Conservation (phyloP, 2,797 vertebrate species). For the Megaceryle alcyon region DNA sequence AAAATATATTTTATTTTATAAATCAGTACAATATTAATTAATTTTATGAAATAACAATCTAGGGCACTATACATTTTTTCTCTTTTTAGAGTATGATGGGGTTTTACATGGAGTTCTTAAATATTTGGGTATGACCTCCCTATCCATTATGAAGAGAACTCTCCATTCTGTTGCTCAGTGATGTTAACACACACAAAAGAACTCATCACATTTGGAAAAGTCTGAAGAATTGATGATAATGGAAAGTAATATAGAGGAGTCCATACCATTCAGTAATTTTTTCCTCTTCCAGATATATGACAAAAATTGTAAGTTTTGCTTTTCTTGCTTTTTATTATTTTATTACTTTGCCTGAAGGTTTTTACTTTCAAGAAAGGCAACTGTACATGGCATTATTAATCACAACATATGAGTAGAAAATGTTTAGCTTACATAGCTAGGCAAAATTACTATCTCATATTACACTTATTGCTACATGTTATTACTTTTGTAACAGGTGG, state of each 20-base stretch:
- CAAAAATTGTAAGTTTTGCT: background rate
- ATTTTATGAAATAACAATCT: background rate
- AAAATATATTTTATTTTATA: background rate
- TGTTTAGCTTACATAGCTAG: background rate
- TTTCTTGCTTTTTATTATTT: background rate
- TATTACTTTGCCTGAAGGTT: background rate
- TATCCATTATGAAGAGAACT: background rate
- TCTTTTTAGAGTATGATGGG: background rate
- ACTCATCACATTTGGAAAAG: background rate
- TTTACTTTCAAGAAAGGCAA: background rate
- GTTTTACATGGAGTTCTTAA: background rate
- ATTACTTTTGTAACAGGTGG: background rate
- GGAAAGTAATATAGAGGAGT: background rate
- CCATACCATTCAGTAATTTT: background rate
- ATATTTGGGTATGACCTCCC: background rate
- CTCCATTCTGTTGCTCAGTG: background rate
- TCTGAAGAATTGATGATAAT: background rate
- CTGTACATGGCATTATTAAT: background rate
- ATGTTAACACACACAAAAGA: background rate
- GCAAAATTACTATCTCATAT: background rate
- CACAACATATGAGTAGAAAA: background rate
- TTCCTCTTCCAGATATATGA: background rate
- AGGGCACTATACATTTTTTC: background rate
- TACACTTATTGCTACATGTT: background rate
- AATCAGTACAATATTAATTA: background rate